These are phyloP conservation scores for Trachurus trachurus DNA, from an alignment of 2,797 vertebrate genomes.

Conservation along the genomic window DNA sequence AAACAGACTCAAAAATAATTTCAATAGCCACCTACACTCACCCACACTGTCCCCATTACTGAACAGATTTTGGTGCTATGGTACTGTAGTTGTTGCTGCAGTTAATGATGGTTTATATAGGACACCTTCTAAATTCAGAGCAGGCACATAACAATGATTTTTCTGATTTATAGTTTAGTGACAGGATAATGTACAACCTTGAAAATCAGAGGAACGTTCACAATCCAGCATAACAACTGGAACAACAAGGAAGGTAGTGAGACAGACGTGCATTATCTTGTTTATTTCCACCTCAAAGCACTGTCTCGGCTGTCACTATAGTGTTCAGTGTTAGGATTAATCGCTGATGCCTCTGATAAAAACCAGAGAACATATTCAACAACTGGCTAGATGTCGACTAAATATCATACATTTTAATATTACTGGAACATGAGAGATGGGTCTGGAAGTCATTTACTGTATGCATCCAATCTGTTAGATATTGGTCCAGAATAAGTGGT, in stretches of 20 bases:
- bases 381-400: neutral
- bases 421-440: neutral
- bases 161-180: neutral
- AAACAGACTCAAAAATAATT: slow-evolving; percentile 18
- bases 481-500: neutral
- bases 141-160: neutral
- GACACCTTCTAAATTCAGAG: neutral
- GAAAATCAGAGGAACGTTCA: neutral
- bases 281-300: neutral
- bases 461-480: neutral
- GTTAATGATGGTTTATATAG: neutral
- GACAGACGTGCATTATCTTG: neutral
- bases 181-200: neutral
- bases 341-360: neutral
- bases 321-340: neutral
- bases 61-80: slow-evolving; percentile 6
- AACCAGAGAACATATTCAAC: neutral
- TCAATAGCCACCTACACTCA: slow-evolving; percentile 15
- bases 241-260: neutral
- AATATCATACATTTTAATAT: neutral
- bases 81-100: slow-evolving; percentile 5
- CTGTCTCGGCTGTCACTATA: neutral
- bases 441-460: neutral
- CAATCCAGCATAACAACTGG: neutral
- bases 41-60: slow-evolving; percentile 9